Conservation (phyloP, 2,113 vertebrate genomes). For the Heptranchias perlo region DNA sequence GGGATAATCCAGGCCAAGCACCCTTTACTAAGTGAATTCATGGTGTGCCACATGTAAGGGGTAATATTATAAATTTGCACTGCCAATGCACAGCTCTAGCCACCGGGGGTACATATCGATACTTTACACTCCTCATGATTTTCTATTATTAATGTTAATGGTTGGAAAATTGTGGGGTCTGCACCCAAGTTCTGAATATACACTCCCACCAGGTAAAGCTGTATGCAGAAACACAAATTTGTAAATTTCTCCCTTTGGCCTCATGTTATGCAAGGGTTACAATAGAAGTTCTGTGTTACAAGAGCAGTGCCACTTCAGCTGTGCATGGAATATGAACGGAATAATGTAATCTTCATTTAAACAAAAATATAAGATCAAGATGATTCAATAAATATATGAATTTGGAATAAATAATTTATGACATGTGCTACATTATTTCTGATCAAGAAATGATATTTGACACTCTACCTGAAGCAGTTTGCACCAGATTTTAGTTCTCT, state of each 20-base stretch:
- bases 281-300: not conserved
- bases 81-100: not conserved
- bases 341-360: not conserved
- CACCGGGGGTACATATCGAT: not conserved
- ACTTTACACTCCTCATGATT: not conserved
- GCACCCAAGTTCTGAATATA: not conserved
- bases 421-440: not conserved
- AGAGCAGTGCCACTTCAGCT: not conserved
- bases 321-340: not conserved
- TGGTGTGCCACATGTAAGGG: not conserved
- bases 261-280: not conserved
- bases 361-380: conserved; percentile 2
- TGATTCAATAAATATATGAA: not conserved
- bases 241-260: not conserved
- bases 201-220: not conserved
- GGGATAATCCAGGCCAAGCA: not conserved
- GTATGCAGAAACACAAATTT: not conserved
- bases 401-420: not conserved
- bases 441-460: not conserved
- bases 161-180: not conserved
- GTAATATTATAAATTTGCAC: not conserved
- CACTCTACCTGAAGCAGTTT: not conserved
- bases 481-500: not conserved
- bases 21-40: not conserved
- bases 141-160: not conserved